Evolutionary conservation across 2,888 invertebrate genomes (phyloP), one percentile per base, ranked within the genome.

Genomic region (Leptinotarsa peninsularis): DNA sequence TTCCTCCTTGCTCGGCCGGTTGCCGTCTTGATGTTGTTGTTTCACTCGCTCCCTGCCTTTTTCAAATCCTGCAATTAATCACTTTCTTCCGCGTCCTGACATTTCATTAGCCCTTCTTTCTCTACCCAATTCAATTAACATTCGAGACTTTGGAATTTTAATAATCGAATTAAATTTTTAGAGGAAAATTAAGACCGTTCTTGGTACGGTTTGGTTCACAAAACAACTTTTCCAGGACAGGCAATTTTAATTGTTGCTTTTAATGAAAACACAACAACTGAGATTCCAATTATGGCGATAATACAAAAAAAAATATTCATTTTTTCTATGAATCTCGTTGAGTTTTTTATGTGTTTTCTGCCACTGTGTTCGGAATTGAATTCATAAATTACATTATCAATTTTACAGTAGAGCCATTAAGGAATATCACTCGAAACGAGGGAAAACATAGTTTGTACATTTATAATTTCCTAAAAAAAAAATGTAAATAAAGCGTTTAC

Each of bases 111-210:
- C 86, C 86, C 86, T 86, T 87, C 86, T 86, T 86, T 86, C 86
- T 83, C 83, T 85, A 86, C 86, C 87, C 88, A 88, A 88, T 88
- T 88, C 88, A 88, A 89, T 89, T 88, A 88, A 87, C 88, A 88
- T 88, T 87, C 86, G 85, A 86, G 86, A 86, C 86, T 87, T 87
- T 87, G 87, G 87, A 87, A 88, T 87, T 88, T 88, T 88, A 87
- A 88, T 88, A 88, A 87, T 88, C 87, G 87, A 88, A 88, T 88
- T 87, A 82, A 83, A 83, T 82, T 83, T 83, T 82, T 83, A 82
- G 81, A 81, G 81, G 79, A 81, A 82, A 83, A 83, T 83, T 83
- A 83, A 83, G 83, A 82, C 82, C 82, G 81, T 82, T 80, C 82
- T 82, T 70, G 27, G 80, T 76, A 75, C 81, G 82, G 81, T 81